A percentile compares a stretch with the other conserved stretches of the same genome.
These are phyloP conservation scores for Anodontia alba DNA, from an alignment of 2,888 invertebrate genomes.

Conservation along the genomic window DNA sequence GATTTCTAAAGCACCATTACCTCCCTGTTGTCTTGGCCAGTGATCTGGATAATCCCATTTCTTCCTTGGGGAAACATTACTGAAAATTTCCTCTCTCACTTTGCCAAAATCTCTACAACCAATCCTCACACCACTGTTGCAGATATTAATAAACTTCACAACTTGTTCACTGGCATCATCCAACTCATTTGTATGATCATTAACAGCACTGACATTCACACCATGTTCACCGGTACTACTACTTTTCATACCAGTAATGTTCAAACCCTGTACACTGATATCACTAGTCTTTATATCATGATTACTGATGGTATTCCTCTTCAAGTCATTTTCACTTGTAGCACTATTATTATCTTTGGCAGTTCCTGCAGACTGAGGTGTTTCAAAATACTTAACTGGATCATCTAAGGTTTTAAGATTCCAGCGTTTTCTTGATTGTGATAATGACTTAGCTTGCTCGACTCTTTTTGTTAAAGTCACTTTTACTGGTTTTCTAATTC, in stretches of 20 bases:
- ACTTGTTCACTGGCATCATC: background rate
- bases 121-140: background rate
- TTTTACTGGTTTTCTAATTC: conserved; percentile 34
- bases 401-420: conserved; percentile 47
- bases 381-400: conserved; percentile 24
- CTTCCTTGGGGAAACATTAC: conserved; percentile 27
- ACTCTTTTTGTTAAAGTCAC: conserved; percentile 40
- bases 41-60: conserved; percentile 53
- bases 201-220: background rate
- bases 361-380: background rate
- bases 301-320: too few species aligned
- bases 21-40: conserved; percentile 42
- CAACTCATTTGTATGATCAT: background rate
- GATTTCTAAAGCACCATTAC: background rate
- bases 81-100: background rate
- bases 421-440: conserved; percentile 39
- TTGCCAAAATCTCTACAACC: background rate
- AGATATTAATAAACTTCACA: background rate
- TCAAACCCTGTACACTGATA: too few species aligned
- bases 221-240: background rate
- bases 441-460: conserved; percentile 10
- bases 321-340: background rate
- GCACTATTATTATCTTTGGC: background rate
- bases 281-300: too few species aligned
- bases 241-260: background rate